These are phyloP conservation scores for Oedothorax gibbosus DNA, from an alignment of 1,140 invertebrate species.

Conservation along the genomic window DNA sequence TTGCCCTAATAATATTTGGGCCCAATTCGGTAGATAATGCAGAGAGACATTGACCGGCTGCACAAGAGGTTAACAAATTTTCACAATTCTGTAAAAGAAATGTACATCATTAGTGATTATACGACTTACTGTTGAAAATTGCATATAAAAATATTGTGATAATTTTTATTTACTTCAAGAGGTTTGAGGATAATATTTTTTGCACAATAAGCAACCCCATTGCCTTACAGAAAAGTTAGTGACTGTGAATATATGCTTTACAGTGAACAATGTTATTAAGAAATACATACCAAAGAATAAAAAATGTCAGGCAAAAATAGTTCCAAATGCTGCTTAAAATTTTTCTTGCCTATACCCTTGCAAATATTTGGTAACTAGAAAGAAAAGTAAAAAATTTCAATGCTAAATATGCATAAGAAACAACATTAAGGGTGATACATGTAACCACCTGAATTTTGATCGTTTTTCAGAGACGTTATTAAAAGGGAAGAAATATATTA, in stretches of 20 bases:
- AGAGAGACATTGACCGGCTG: slow-evolving; percentile 72
- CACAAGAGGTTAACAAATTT: slow-evolving; percentile 72
- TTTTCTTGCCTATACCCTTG: slow-evolving; percentile 71
- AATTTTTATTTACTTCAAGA: background rate
- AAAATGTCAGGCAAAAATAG: slow-evolving; percentile 73
- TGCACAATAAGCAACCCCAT: background rate
- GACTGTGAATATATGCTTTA: background rate
- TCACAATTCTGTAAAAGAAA: slow-evolving; percentile 70
- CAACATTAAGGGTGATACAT: background rate
- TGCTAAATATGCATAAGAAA: background rate
- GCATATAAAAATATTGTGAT: background rate
- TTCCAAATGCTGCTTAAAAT: slow-evolving; percentile 72
- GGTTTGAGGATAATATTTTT: background rate
- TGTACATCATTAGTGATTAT: slow-evolving; percentile 12
- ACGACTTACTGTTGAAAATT: background rate
- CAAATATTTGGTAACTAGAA: slow-evolving; percentile 70
- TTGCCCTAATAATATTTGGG: slow-evolving; percentile 71
- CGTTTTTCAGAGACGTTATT: too few relatives aligned
- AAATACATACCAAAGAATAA: slow-evolving; percentile 70
- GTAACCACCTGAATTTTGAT: too few relatives aligned
- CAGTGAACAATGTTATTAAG: slow-evolving; percentile 1
- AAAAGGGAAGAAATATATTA: too few relatives aligned
- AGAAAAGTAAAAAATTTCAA: slow-evolving; percentile 43
- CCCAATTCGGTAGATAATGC: slow-evolving; percentile 71
- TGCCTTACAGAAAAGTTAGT: background rate